Evolutionary conservation across 2,113 vertebrate genomes (phyloP).

Genomic region (Sapajus apella): DNA sequence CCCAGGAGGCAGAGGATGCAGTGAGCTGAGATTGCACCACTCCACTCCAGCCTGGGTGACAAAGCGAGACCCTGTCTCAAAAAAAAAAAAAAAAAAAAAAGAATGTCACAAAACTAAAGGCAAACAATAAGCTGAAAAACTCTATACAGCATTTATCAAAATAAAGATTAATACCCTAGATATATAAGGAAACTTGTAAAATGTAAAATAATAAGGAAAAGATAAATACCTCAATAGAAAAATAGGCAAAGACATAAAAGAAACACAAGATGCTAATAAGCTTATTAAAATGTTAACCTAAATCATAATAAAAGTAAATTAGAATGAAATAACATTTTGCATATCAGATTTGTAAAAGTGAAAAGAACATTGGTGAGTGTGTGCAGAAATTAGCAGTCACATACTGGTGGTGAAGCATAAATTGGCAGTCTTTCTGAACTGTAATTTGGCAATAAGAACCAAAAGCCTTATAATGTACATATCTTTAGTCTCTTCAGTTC

Average conservation of each 20-base stretch:
- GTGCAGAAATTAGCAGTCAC: background rate
- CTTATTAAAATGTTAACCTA: background rate
- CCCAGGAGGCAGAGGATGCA: too few relatives aligned
- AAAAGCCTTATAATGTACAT: background rate
- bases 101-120: constrained; percentile 34
- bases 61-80: too few relatives aligned
- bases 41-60: too few relatives aligned
- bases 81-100: too few relatives aligned
- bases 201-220: constrained; percentile 26
- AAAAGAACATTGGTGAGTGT: background rate
- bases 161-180: constrained; percentile 2
- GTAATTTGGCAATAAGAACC: constrained; percentile 11
- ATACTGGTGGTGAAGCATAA: background rate
- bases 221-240: constrained; percentile 34
- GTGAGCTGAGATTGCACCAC: too few relatives aligned
- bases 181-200: background rate
- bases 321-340: constrained; percentile 16
- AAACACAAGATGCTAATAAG: constrained; percentile 46
- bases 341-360: background rate
- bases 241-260: constrained; percentile 22
- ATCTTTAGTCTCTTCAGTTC: background rate
- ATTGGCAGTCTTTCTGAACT: background rate
- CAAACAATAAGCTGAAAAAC: constrained; percentile 9
- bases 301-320: background rate
- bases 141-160: background rate